Base-by-base conservation (phyloP, 2,888 invertebrate species). In the Sinopyrophorus schimmeli region DNA sequence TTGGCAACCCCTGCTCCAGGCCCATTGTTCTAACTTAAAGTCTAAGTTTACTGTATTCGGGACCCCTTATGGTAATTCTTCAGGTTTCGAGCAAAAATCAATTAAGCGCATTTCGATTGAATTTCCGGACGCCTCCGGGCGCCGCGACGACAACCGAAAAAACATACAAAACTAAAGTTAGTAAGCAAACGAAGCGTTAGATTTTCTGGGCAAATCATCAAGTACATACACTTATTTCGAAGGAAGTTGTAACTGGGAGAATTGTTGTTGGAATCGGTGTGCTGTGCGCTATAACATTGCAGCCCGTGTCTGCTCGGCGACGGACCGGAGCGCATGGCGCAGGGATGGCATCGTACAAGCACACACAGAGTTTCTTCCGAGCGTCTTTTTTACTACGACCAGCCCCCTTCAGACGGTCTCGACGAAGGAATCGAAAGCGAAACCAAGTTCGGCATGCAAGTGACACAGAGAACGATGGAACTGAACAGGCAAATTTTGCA, bases 281-380 rank as follows among this genome's bases (percentile, higher is more conserved):
- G 55, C 50, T 59, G 62, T 53, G 57, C 41, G 54, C 53, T 61
- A 58, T 55, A 59, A 47, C 50, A 57, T 46, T 57, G 57, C 52
- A 58, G 60, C 55, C 60, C 66, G 52, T 66, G 61, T 60, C 62
- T 62, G 57, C 64, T 59, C 62, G 62, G 61, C 60, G 68, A 68
- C 64, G 69, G 68, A 64, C 70, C 70, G 63, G 70, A 67, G 60
- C 70, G 70, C 71, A 71, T 71, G 61, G 67, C 71, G 69, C 61
- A 61, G 55, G 60, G 63, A 63, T 65, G 63, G 66, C 67, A 68
- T 59, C 42, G 50, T 55, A 47, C 54, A 51, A 51, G 55, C 54
- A 26, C 17, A 27, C 26, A 42, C 52, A n/a, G n/a, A 55, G 48
- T 47, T 10, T 44, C 53, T 51, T 47, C 48, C 9, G 28, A 48